Conservation (phyloP, 2,888 invertebrate species). For the Patella depressa region DNA sequence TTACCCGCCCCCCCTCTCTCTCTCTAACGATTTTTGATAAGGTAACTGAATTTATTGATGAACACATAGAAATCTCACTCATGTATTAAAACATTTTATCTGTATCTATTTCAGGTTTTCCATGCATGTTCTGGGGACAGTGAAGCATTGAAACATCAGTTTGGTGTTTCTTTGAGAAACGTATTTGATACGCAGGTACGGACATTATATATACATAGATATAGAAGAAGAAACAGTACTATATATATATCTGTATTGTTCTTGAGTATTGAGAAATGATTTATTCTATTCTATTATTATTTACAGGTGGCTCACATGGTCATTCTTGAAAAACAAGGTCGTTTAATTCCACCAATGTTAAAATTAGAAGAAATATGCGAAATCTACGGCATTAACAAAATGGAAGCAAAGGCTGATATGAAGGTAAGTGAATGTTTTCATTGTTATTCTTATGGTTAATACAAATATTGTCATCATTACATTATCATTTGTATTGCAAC, state of each 20-base stretch:
- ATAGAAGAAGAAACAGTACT: too few species aligned
- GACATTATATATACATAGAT: too few species aligned
- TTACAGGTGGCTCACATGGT: constrained; percentile 8
- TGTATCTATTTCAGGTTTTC: constrained; percentile 6
- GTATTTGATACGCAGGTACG: constrained; percentile 19
- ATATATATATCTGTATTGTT: too few species aligned
- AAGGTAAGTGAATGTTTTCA: not conserved
- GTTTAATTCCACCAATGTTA: constrained; percentile 12
- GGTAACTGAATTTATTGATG: too few species aligned
- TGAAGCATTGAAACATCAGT: constrained; percentile 16
- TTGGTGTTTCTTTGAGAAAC: constrained; percentile 16
- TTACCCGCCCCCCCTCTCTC: too few species aligned
- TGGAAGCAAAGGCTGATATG: constrained; percentile 8
- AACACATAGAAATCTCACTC: too few species aligned
- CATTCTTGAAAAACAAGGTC: constrained; percentile 4
- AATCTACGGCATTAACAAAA: not conserved
- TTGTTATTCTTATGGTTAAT: too few species aligned
- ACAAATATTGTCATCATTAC: too few species aligned
- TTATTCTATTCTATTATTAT: not conserved
- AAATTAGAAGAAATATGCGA: constrained; percentile 14
- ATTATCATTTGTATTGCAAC: too few species aligned
- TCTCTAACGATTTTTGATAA: too few species aligned
- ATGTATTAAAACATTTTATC: not conserved
- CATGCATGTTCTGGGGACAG: constrained; percentile 18
- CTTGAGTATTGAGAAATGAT: too few species aligned